phyloP scores from a whole-genome alignment of 1,140 invertebrate genomes.

The Protaetia brevitarsis region DNA sequence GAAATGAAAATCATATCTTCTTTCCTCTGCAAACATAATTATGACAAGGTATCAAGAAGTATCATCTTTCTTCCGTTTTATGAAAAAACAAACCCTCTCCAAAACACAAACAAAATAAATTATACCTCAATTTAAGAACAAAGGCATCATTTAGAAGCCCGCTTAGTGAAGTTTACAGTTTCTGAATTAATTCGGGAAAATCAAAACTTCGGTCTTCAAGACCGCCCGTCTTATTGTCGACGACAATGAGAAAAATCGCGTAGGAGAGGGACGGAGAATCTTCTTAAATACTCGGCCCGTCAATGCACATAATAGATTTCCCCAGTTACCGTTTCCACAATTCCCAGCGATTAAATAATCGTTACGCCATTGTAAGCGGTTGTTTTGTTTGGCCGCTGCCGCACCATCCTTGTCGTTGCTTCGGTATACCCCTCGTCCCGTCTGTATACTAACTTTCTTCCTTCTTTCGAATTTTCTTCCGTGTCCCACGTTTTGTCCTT shows the following conservation, averaged over 20 bases:
- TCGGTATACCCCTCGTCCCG: neutral
- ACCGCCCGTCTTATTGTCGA: neutral
- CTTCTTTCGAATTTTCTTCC: neutral
- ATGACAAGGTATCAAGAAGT: too few species aligned
- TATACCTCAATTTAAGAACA: neutral
- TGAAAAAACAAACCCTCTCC: neutral
- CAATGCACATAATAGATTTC: conserved; percentile 6
- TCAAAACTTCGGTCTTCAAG: neutral
- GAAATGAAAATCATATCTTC: too few species aligned
- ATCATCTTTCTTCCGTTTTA: neutral
- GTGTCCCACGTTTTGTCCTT: neutral
- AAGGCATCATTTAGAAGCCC: neutral
- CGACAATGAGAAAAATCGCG: neutral
- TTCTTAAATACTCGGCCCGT: neutral
- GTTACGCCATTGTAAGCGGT: neutral
- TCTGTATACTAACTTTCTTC: conserved; percentile 8
- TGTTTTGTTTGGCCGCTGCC: neutral
- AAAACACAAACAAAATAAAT: neutral
- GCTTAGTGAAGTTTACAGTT: neutral
- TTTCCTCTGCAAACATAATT: too few species aligned
- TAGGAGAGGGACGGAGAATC: neutral
- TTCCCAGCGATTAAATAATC: conserved; percentile 8
- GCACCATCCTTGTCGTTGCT: neutral
- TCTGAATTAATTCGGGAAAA: neutral
- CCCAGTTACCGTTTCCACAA: conserved; percentile 3